These are phyloP conservation scores for Ageneiosus marmoratus DNA, from an alignment of 2,113 vertebrate genomes.

Conservation along the genomic window DNA sequence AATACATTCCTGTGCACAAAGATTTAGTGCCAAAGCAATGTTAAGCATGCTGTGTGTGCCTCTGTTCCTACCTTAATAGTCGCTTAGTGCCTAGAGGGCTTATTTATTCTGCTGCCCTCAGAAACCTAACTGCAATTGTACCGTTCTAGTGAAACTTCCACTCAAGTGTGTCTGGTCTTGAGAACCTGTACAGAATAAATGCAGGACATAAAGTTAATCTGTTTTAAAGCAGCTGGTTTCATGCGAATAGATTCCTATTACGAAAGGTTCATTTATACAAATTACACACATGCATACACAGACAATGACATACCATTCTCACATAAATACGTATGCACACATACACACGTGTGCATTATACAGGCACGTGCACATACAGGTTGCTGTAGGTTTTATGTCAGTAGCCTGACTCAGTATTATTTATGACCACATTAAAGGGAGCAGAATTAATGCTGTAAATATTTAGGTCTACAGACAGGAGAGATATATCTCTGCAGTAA, in stretches of 20 bases:
- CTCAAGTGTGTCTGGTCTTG: not conserved
- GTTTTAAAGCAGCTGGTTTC: no score
- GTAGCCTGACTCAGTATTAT: conserved; percentile 33
- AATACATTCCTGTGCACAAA: not conserved
- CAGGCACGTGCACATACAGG: not conserved
- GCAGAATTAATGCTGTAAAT: conserved; percentile 51
- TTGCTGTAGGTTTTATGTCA: conserved; percentile 16
- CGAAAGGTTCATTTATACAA: not conserved
- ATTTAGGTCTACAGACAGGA: conserved; percentile 33
- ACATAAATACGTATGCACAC: not conserved
- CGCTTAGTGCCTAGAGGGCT: not conserved
- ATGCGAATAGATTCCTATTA: not conserved
- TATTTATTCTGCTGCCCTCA: conserved; percentile 12
- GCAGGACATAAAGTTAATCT: not conserved
- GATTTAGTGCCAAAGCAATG: not conserved
- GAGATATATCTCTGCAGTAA: conserved; percentile 15
- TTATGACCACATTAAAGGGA: conserved; percentile 49
- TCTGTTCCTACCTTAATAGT: conserved; percentile 9
- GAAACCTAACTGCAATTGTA: conserved; percentile 14
- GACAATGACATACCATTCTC: not conserved
- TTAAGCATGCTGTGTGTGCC: conserved; percentile 4
- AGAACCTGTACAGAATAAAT: conserved; percentile 7
- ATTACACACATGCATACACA: not conserved
- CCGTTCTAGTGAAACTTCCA: conserved; percentile 19
- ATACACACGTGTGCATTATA: not conserved